Percentiles rank a stretch among this genome's conserved stretches.
phyloP scores from a whole-genome alignment of 2,113 vertebrate species.

The Stigmatopora nigra region DNA sequence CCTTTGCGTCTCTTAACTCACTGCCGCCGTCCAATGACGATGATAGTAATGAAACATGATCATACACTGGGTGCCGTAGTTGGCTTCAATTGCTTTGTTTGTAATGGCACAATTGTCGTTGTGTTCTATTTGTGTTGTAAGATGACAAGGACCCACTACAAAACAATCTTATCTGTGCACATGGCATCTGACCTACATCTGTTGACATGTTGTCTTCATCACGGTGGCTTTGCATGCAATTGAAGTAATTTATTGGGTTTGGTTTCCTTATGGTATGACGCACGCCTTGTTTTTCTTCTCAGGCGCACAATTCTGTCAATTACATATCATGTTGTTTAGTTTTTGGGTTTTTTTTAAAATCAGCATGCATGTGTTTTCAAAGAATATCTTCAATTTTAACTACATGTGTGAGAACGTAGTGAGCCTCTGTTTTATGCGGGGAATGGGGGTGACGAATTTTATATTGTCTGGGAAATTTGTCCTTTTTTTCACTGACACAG shows the following conservation, averaged over 20 bases:
- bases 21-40: too few relatives aligned
- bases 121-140: not conserved
- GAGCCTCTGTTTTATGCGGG: not conserved
- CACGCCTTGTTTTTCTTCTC: conserved; percentile 13
- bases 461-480: too few relatives aligned
- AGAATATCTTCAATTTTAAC: conserved; percentile 19
- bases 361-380: conserved; percentile 46
- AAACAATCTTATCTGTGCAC: conserved; percentile 2
- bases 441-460: too few relatives aligned
- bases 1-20: too few relatives aligned
- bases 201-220: conserved; percentile 32
- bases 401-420: not conserved
- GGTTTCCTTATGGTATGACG: conserved; percentile 2
- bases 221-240: conserved; percentile 18
- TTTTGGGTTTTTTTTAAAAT: conserved; percentile 12
- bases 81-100: not conserved
- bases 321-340: not conserved
- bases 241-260: conserved; percentile 33
- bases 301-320: conserved; percentile 26
- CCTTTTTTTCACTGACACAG: too few relatives aligned
- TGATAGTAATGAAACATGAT: too few relatives aligned
- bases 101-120: not conserved
- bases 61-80: not conserved
- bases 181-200: not conserved
- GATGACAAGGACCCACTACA: not conserved